phyloP scores from a whole-genome alignment of 2,113 vertebrate species.

The Ciconia boyciana region DNA sequence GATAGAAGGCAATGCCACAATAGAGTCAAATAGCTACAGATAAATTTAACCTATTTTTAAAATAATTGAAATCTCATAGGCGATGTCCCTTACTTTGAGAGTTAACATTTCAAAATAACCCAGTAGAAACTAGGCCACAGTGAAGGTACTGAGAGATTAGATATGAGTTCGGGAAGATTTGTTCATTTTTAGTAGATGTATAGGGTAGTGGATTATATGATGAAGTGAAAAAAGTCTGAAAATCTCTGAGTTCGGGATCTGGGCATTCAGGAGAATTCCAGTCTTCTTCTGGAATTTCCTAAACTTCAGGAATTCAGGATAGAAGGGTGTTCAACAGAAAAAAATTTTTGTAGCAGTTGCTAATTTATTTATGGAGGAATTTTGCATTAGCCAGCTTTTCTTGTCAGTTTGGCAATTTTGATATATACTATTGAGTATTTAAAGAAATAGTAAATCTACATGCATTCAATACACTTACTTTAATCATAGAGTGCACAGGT shows the following conservation, averaged over 20 bases:
- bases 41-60: not conserved
- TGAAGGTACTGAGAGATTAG: not conserved
- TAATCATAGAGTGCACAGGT: not conserved
- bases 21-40: not conserved
- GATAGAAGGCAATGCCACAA: not conserved
- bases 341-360: not conserved
- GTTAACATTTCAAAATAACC: not conserved
- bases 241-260: not conserved
- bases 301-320: not conserved
- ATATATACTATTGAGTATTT: not conserved
- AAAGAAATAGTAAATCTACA: not conserved
- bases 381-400: not conserved
- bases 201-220: not conserved
- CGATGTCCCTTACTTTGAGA: not conserved
- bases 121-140: not conserved
- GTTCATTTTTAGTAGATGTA: not conserved
- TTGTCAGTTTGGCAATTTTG: not conserved
- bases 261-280: not conserved
- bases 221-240: not conserved
- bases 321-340: not conserved
- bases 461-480: not conserved
- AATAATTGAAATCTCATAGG: not conserved
- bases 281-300: not conserved
- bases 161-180: not conserved
- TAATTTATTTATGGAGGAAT: not conserved